Conservation (phyloP, 2,113 vertebrate genomes). For the Trematocara stigmaticum region DNA sequence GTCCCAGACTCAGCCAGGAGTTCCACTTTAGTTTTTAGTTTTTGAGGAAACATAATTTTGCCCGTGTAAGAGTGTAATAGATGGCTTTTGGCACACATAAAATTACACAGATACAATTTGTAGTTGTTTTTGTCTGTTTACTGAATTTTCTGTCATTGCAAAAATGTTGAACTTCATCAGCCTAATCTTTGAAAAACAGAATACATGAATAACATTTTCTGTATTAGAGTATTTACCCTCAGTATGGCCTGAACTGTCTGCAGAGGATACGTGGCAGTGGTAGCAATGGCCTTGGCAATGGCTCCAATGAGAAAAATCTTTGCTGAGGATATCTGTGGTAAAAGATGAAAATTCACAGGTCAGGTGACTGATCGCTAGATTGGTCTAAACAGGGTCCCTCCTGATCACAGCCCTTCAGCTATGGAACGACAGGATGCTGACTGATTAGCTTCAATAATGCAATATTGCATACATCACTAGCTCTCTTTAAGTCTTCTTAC, state of each 20-base stretch:
- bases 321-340: conserved; percentile 71
- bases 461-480: neutral
- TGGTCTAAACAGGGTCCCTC: neutral
- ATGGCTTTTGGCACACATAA: neutral
- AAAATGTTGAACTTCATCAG: neutral
- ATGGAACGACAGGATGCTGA: neutral
- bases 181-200: neutral
- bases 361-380: neutral
- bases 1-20: neutral
- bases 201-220: neutral
- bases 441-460: neutral
- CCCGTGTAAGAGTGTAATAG: neutral
- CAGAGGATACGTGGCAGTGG: conserved; percentile 75
- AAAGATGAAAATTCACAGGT: neutral
- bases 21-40: neutral
- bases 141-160: neutral
- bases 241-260: conserved; percentile 79
- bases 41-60: neutral
- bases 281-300: conserved; percentile 76
- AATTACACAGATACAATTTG: neutral
- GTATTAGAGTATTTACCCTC: conserved; percentile 61
- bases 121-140: neutral
- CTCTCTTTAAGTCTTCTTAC: conserved; percentile 19
- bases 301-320: conserved; percentile 79
- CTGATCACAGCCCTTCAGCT: neutral